phyloP scores from a whole-genome alignment of 2,797 vertebrate genomes.

The Lagodon rhomboides region DNA sequence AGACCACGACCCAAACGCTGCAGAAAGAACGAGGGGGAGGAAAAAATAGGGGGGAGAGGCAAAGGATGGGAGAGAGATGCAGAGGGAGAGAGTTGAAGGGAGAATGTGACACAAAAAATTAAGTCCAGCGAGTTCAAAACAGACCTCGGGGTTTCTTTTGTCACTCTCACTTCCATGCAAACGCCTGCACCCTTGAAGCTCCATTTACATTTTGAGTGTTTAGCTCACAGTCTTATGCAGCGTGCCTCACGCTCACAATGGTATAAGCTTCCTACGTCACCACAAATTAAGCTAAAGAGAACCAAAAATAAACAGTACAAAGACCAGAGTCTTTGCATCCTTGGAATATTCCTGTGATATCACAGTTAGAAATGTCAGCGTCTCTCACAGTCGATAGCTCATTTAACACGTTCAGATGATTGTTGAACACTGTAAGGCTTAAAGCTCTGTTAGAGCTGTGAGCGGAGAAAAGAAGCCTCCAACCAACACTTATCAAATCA shows the following conservation, averaged over 20 bases:
- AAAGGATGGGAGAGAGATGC: background rate
- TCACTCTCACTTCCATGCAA: slow-evolving; percentile 17
- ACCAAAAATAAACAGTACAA: background rate
- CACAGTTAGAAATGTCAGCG: background rate
- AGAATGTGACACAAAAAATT: slow-evolving; percentile 31
- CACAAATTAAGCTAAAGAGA: background rate
- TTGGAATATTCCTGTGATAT: background rate
- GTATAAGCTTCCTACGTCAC: background rate
- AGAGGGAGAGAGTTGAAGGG: background rate
- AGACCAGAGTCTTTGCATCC: background rate
- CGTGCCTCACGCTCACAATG: slow-evolving; percentile 1
- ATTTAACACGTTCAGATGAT: slow-evolving; percentile 10
- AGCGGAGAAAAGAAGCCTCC: background rate
- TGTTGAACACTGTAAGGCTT: background rate
- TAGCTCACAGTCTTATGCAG: background rate
- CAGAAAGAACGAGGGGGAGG: background rate
- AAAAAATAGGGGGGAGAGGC: no score
- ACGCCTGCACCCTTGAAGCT: slow-evolving; percentile 10
- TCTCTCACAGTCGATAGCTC: slow-evolving; percentile 1
- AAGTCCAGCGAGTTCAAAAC: slow-evolving; percentile 9
- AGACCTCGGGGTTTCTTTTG: slow-evolving; percentile 25
- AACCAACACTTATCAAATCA: slow-evolving; percentile 11
- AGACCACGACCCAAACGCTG: slow-evolving; percentile 73
- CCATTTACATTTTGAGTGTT: background rate
- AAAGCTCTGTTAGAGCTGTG: background rate